Percentiles rank a stretch among this genome's conserved stretches.
phyloP scores from a whole-genome alignment of 1,140 invertebrate species.

The Pseudomyrmex dendroicus region DNA sequence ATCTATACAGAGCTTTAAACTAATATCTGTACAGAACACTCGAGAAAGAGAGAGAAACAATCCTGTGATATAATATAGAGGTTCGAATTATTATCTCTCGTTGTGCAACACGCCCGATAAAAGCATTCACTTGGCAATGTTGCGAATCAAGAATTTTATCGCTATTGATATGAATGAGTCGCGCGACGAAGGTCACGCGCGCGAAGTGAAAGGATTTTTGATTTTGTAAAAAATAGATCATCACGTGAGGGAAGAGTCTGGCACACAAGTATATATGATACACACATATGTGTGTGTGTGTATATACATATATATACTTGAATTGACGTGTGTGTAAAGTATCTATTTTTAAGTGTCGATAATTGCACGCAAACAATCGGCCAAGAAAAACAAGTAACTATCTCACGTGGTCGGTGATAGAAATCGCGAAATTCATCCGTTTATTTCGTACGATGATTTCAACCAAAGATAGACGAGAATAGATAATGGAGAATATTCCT shows the following conservation, averaged over 20 bases:
- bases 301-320: too few species aligned
- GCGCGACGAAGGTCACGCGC: constrained; percentile 25
- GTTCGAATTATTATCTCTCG: constrained; percentile 49
- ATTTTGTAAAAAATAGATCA: constrained; percentile 7
- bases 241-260: neutral
- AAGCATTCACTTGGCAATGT: constrained; percentile 24
- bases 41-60: neutral
- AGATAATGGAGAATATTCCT: too few species aligned
- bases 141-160: constrained; percentile 46
- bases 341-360: too few species aligned
- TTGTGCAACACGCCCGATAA: constrained; percentile 49
- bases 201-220: constrained; percentile 10
- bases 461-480: too few species aligned
- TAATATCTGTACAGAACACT: neutral
- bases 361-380: too few species aligned
- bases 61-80: constrained; percentile 1
- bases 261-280: neutral
- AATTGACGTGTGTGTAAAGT: too few species aligned
- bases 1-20: neutral
- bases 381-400: neutral
- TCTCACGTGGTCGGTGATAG: neutral
- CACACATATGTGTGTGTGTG: neutral
- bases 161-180: constrained; percentile 41
- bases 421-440: too few species aligned
- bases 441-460: too few species aligned